Evolutionary conservation across 1,140 invertebrate species (phyloP).

Genomic region (Zaprionus ghesquierei): DNA sequence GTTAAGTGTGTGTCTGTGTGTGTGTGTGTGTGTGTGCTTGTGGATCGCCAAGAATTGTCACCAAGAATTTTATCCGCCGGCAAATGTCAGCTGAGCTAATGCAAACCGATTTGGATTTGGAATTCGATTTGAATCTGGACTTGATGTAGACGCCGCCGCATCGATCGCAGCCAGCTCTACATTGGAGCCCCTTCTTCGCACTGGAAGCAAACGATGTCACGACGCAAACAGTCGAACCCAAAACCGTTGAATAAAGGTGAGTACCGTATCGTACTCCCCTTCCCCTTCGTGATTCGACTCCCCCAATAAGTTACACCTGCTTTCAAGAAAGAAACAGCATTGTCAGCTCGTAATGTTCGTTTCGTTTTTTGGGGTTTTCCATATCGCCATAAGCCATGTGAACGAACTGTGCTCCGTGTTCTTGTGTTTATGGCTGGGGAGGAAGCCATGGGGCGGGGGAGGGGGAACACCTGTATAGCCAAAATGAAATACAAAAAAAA

Average conservation of each 20-base stretch:
- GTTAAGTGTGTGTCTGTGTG: not conserved
- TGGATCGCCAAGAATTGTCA: constrained; percentile 3
- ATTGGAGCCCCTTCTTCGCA: constrained; percentile 53
- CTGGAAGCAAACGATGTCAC: constrained; percentile 83
- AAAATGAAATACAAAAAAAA: constrained; percentile 5
- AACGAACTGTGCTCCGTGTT: constrained; percentile 40
- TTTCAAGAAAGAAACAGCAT: constrained; percentile 16
- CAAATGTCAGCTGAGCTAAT: constrained; percentile 48
- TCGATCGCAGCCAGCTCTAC: constrained; percentile 23
- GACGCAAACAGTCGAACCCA: constrained; percentile 84
- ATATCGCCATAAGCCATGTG: constrained; percentile 26
- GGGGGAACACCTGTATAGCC: not conserved
- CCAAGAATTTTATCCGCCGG: constrained; percentile 36
- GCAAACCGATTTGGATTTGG: constrained; percentile 3
- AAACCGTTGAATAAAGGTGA: constrained; percentile 84
- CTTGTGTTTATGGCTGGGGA: not conserved
- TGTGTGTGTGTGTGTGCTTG: not conserved
- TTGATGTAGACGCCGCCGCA: constrained; percentile 60
- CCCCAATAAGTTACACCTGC: constrained; percentile 25
- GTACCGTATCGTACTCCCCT: constrained; percentile 11
- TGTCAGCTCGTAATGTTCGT: constrained; percentile 42
- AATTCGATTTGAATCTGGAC: constrained; percentile 5
- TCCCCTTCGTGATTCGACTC: no score
- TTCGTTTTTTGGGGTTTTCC: constrained; percentile 28
- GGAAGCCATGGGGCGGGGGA: not conserved